A percentile compares a stretch with the other conserved stretches of the same genome.
These are phyloP conservation scores for roundworm (Caenorhabditis elegans) DNA, from an alignment of 1,140 invertebrate species.

Conservation along the genomic window WBcel235 BX284602.5:11721501-11722000, in stretches of 20 bases:
- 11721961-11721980: neutral
- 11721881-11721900: neutral
- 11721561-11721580: neutral
- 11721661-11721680: neutral
- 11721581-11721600: neutral
- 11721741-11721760: neutral
- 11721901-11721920: neutral
- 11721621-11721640: neutral
- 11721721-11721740: neutral
- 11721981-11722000: too few relatives aligned
- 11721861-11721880: conserved; percentile 14
- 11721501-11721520: too few relatives aligned
- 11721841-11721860: neutral
- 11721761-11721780: neutral
- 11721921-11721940: conserved; percentile 12
- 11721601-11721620: neutral
- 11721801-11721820: neutral
- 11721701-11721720: neutral
- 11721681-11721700: neutral
- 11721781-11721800: too few relatives aligned
- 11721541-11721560: neutral
- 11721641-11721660: neutral
- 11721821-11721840: neutral
- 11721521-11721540: conserved; percentile 13
- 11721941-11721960: conserved; percentile 1